Base-by-base conservation (phyloP, 2,113 vertebrate genomes). In the Cnemophilus loriae region DNA sequence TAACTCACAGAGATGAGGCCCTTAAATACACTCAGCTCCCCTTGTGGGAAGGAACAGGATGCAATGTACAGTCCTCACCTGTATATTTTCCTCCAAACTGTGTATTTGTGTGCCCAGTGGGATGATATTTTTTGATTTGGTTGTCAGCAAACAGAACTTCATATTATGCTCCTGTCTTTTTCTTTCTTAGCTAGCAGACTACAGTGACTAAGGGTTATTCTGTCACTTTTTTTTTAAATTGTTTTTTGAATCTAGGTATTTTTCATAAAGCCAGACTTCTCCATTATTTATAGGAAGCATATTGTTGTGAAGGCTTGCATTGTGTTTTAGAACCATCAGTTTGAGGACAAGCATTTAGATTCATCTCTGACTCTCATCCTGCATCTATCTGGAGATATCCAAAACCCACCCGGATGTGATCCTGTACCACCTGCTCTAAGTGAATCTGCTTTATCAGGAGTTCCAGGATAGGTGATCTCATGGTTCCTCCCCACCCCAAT, bases 101-200 rank as follows among this genome's bases (percentile, higher is more conserved):
- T 61, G 30, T 86, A 70, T 87, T 90, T 90, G 64, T 64, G 35
- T 63, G 61, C 68, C 56, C 65, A 79, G 44, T 42, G 68, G 76
- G 63, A 96, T 71, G 89, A 81, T 85, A 88, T 76, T 82, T 85
- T 84, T 88, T 95, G 11, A 96, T 91, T 91, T 77, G 61, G 35
- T 37, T 93, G 84, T 82, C 86, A 95, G 60, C 32, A 85, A 93
- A 86, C 27, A 87, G 49, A 91, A 84, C 27, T 82, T 92, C n/a
- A 53, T 64, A 88, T 82, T 76, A 63, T 47, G 23, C 15, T 80
- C 52, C 86, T 78, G 63, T 89, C 85, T 67, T 67, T 55, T 46
- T 89, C 75, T 92, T 87, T 92, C 89, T 61, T 47, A 52, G 61
- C 41, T 76, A 39, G 19, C 27, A 88, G 41, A 63, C 41, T 76